Conservation (phyloP, 2,888 invertebrate species). For the Chaitophorus viminalis region DNA sequence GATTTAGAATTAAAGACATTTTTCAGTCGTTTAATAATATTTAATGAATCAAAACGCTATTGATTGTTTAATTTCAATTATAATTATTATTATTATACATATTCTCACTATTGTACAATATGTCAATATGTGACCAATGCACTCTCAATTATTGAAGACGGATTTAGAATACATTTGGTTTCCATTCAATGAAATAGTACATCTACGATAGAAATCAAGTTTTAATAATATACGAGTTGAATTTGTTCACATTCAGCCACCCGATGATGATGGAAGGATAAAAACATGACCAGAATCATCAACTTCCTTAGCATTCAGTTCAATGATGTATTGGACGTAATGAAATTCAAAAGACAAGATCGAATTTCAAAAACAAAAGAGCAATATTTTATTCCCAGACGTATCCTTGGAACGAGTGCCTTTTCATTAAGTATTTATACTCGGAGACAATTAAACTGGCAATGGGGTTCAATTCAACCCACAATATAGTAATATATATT, state of each 20-base stretch:
- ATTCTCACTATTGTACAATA: too few species aligned
- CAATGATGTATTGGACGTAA: background rate
- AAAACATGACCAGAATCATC: constrained; percentile 23
- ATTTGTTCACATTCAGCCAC: background rate
- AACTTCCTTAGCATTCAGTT: background rate
- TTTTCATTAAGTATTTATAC: constrained; percentile 44
- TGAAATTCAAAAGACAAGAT: constrained; percentile 14
- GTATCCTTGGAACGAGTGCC: constrained; percentile 10
- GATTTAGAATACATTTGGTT: background rate
- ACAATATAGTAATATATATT: background rate
- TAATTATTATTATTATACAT: too few species aligned
- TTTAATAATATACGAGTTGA: background rate
- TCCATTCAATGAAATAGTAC: background rate
- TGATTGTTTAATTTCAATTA: too few species aligned
- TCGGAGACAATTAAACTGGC: constrained; percentile 45
- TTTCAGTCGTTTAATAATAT: too few species aligned
- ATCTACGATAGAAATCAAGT: background rate
- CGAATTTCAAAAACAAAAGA: constrained; percentile 44
- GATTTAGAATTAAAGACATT: too few species aligned
- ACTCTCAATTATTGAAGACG: too few species aligned
- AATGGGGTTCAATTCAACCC: constrained; percentile 5
- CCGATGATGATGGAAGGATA: background rate
- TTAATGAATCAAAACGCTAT: too few species aligned
- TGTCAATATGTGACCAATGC: too few species aligned
- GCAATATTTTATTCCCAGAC: constrained; percentile 45